Evolutionary conservation across 1,140 invertebrate genomes (phyloP).

Genomic region (Drosophila lacteicornis): DNA sequence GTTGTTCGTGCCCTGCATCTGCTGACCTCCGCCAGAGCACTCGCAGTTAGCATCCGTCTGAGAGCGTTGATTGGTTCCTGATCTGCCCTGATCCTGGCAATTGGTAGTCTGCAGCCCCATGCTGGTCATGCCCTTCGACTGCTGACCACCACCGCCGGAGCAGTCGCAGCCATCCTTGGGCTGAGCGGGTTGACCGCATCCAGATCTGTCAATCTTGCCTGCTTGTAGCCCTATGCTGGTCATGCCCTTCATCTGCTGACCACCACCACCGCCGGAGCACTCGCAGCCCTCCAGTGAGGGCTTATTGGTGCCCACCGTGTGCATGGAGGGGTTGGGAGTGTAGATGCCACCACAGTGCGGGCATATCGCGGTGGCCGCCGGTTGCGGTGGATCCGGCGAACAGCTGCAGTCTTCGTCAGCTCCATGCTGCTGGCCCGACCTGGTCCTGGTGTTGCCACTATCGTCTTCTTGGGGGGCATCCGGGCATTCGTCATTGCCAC

Average conservation of each 20-base stretch:
- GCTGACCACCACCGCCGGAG: no score
- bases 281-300: background rate
- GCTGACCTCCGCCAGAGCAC: no score
- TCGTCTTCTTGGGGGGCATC: background rate
- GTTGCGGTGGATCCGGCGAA: background rate
- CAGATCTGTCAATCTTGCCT: background rate
- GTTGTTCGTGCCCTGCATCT: no score
- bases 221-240: background rate
- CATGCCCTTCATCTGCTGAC: background rate
- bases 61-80: no score
- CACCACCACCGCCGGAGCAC: background rate
- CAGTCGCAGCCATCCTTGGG: no score
- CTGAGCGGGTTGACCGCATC: no score
- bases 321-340: background rate
- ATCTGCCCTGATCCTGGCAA: no score
- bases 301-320: constrained; percentile 5
- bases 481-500: constrained; percentile 5
- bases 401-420: constrained; percentile 3
- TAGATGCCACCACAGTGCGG: constrained; percentile 19
- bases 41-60: background rate
- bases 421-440: background rate
- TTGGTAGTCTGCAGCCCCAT: no score
- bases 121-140: no score
- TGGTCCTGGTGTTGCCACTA: background rate
- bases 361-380: background rate